Evolutionary conservation across 2,113 vertebrate genomes (phyloP).

Genomic region (Lepidothrix coronata): DNA sequence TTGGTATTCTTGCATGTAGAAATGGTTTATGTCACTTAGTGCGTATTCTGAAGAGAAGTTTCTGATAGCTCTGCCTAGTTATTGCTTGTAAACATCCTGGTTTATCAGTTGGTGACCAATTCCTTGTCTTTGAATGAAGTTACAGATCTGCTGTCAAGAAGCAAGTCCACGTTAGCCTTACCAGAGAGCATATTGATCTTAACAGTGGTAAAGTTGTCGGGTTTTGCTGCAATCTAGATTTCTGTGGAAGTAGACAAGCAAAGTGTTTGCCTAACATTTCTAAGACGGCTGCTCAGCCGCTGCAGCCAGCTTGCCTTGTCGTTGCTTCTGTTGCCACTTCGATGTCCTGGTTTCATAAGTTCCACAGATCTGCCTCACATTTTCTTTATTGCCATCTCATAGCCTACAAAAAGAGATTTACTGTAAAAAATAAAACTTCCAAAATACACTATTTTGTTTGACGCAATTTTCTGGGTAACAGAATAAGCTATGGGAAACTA

Average conservation of each 20-base stretch:
- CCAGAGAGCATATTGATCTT: background rate
- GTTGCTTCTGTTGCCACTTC: background rate
- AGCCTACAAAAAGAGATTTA: background rate
- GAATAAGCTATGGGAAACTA: background rate
- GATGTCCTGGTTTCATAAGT: background rate
- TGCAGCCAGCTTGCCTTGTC: background rate
- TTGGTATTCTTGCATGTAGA: background rate
- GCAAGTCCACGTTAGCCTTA: background rate
- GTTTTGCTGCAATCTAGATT: background rate
- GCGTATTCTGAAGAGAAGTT: background rate
- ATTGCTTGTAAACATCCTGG: background rate
- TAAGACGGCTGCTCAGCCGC: background rate
- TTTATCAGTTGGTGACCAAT: background rate
- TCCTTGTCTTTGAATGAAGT: background rate
- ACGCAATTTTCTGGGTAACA: background rate
- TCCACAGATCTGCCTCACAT: background rate
- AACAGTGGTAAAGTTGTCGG: background rate
- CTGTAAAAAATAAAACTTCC: background rate
- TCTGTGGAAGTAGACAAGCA: background rate
- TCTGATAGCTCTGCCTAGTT: background rate
- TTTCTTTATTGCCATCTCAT: background rate
- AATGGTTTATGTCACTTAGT: background rate
- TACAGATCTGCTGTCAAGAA: background rate
- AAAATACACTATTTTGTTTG: background rate
- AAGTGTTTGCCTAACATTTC: background rate